Conservation (phyloP, 2,888 invertebrate species). For the Frankliniella intonsa region DNA sequence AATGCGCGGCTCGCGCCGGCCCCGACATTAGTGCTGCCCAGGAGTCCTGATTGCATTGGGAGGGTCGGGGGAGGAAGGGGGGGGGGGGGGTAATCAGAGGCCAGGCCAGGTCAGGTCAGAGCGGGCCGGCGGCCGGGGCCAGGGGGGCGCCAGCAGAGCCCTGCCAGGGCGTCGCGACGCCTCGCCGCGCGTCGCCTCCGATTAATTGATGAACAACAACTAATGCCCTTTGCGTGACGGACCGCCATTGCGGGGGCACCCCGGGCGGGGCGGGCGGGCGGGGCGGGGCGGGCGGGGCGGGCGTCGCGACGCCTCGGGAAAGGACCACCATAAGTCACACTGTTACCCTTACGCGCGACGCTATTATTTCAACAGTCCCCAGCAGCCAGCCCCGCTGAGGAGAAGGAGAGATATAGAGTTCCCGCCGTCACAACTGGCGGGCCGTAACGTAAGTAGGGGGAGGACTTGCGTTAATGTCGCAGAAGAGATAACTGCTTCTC, state of each 20-base stretch:
- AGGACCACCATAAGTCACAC: slow-evolving; percentile 6
- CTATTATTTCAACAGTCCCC: slow-evolving; percentile 13
- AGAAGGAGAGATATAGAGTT: not conserved
- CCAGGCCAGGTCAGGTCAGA: not conserved
- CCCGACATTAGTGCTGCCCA: too few relatives aligned
- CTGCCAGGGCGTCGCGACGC: not conserved
- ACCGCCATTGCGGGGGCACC: not conserved
- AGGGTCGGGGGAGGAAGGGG: not conserved
- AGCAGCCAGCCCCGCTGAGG: not conserved
- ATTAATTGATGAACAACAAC: slow-evolving; percentile 13
- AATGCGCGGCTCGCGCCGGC: too few relatives aligned
- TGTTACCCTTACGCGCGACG: not conserved
- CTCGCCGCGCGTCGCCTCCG: not conserved
- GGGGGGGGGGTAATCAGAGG: not conserved
- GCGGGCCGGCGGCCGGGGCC: too few relatives aligned
- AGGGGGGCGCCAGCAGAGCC: not conserved
- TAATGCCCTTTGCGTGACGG: slow-evolving; percentile 6
- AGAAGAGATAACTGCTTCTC: slow-evolving; percentile 18
- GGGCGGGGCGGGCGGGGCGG: too few relatives aligned
- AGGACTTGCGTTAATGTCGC: slow-evolving; percentile 9
- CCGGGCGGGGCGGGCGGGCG: too few relatives aligned
- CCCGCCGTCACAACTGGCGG: not conserved
- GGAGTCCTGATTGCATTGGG: not conserved
- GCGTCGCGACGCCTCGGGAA: too few relatives aligned
- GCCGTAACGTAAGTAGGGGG: not conserved